Base-by-base conservation (phyloP, 2,888 invertebrate species). In the Saturnia pavonia region DNA sequence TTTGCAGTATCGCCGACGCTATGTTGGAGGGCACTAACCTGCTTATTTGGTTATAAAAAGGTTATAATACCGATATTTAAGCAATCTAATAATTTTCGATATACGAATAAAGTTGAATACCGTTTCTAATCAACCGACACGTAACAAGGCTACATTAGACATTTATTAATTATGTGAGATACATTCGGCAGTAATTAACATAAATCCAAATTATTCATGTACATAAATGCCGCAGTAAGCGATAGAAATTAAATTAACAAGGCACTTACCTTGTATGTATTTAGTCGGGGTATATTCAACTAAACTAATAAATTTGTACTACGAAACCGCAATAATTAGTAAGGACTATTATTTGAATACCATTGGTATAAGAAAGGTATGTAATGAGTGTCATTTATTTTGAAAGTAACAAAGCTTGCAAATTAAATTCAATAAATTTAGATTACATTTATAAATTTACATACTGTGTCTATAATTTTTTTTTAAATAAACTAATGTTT, bases 101-200 rank as follows among this genome's bases (percentile, higher is more conserved):
- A 8, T n/a, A 19, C 8, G 12, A 19, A 65, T 65, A 65, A 60
- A 7, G 0, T 65, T 19, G 8, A 65, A n/a, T n/a, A 19, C 40
- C 25, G 27, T 27, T 65, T 40, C 40, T 40, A 65, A 65, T 65
- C n/a, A 65, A 65, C 70, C 71, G 25, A 51, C 45, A 69, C 43
- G 63, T 73, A 74, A 76, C 72, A 69, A 68, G 73, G 70, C 73
- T 73, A 68, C 60, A 12, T 54, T 74, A 71, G 34, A 70, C 72
- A 73, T 73, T 73, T 74, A 72, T 72, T 72, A 51, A 73, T 72
- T 51, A 71, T 73, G 71, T 68, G 48, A 42, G 51, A 70, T 63
- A 66, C n/a, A 65, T 65, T 65, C 65, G 65, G 40, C 40, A 40
- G 40, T 65, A 40, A 65, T 65, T 65, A 65, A 65, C 65, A 65